Percentiles rank a stretch among this genome's conserved stretches.
Conservation (phyloP, 2,888 invertebrate genomes). For the Patella caerulea region DNA sequence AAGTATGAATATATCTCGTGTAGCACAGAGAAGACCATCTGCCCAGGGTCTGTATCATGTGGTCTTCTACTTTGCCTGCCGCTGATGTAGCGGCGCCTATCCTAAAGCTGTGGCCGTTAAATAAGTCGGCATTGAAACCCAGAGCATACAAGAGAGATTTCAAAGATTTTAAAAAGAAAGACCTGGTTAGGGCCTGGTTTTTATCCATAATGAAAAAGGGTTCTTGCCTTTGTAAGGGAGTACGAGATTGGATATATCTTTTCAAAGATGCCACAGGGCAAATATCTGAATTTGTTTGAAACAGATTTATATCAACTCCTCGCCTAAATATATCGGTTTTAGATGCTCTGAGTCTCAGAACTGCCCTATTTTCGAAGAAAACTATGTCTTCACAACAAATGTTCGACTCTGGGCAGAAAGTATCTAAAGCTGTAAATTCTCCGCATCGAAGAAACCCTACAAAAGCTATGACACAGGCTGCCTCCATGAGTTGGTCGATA, state of each 20-base stretch:
- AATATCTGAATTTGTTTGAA: not conserved
- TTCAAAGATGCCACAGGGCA: constrained; percentile 11
- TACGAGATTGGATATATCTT: not conserved
- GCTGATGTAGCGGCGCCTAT: not conserved
- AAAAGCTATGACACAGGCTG: constrained; percentile 16
- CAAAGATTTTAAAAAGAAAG: not conserved
- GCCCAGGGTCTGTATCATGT: not conserved
- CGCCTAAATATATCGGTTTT: constrained; percentile 12
- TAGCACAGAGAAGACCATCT: not conserved
- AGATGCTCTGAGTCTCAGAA: not conserved
- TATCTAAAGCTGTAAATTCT: constrained; percentile 16
- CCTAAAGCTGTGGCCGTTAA: not conserved
- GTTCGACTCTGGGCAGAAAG: not conserved
- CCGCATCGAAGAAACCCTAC: constrained; percentile 21
- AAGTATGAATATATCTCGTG: not conserved
- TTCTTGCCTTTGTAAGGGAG: not conserved
- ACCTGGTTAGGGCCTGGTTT: not conserved
- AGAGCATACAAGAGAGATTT: not conserved
- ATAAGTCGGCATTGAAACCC: not conserved
- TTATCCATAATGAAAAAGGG: not conserved
- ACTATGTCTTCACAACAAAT: not conserved
- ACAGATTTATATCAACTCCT: not conserved
- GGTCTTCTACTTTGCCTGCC: not conserved
- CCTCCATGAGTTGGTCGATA: not conserved
- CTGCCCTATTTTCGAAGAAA: not conserved